Base-by-base conservation (phyloP, 2,888 invertebrate genomes). In the Netelia inedita region DNA sequence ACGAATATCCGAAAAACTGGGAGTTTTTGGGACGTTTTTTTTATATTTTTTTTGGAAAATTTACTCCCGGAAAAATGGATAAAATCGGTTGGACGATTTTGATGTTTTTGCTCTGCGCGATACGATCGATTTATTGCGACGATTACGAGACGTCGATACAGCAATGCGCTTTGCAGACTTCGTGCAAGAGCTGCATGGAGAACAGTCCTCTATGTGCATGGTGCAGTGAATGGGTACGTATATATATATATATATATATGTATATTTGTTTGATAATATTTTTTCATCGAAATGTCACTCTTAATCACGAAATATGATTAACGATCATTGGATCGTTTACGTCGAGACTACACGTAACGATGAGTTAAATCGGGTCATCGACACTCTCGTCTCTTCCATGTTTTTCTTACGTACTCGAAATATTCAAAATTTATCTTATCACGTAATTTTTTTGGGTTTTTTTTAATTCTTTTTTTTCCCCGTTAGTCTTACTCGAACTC, bases 221-320 rank as follows among this genome's bases (percentile, higher is more conserved):
- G 91, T 91, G 91, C 85, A 91, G 91, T 63, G 88, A 91, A 55
- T 91, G 91, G 91, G 91, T 91, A 89, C 88, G 68, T 59, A 46
- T 3, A 46, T 14, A 46, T 2, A 14, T 11, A 46, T 46, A 2
- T 46, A 14, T 14, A 28, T 28, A 41, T 11, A 23, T 2, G 23
- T 23, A 23, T 85, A 19, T 21, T 59, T 79, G 43, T 65, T 76
- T 23, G 19, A 28, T 28, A 28, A 28, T 63, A 2, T 79, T 79
- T 61, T 55, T 1, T 35, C 21, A 8, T 19, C 14, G 5, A 55
- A 8, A 68, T 53, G 35, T 78, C 66, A 59, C 35, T 72, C 55
- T 78, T 82, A 55, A 71, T 71, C 28, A 28, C 28, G 28, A 28
- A 28, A 28, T 28, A 28, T 28, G 28, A 28, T 28, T 28, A 28